A percentile compares a stretch with the other conserved stretches of the same genome.
Conservation (phyloP, 1,140 invertebrate genomes). For the Phortica variegata region DNA sequence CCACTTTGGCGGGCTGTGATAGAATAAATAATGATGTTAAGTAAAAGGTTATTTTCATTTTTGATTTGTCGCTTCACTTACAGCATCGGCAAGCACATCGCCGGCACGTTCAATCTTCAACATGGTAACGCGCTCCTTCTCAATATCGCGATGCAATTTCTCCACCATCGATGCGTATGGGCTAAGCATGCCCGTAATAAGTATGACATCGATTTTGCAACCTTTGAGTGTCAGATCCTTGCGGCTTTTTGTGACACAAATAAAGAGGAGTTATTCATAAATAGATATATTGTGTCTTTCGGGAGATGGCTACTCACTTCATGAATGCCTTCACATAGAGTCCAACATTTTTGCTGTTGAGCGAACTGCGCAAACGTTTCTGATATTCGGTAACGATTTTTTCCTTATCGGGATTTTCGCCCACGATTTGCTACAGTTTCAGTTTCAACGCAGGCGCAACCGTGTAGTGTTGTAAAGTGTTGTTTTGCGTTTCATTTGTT, state of each 20-base stretch:
- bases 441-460: background rate
- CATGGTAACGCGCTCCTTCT: constrained; percentile 80
- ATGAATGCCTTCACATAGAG: constrained; percentile 81
- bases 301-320: constrained; percentile 64
- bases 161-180: constrained; percentile 77
- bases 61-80: constrained; percentile 54
- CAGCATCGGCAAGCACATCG: constrained; percentile 78
- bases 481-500: too few species aligned
- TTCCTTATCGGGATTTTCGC: constrained; percentile 66
- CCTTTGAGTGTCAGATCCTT: constrained; percentile 71
- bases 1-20: constrained; percentile 74
- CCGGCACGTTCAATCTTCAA: constrained; percentile 78
- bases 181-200: constrained; percentile 79
- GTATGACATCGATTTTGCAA: constrained; percentile 73
- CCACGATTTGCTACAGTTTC: constrained; percentile 49
- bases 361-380: constrained; percentile 72
- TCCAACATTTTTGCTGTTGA: constrained; percentile 83
- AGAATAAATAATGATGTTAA: background rate
- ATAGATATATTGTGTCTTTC: background rate
- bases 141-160: constrained; percentile 73
- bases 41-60: constrained; percentile 4
- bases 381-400: constrained; percentile 77
- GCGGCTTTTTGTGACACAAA: constrained; percentile 59
- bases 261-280: background rate
- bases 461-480: constrained; percentile 15